phyloP scores from a whole-genome alignment of 2,797 vertebrate species.

The Anas georgica region DNA sequence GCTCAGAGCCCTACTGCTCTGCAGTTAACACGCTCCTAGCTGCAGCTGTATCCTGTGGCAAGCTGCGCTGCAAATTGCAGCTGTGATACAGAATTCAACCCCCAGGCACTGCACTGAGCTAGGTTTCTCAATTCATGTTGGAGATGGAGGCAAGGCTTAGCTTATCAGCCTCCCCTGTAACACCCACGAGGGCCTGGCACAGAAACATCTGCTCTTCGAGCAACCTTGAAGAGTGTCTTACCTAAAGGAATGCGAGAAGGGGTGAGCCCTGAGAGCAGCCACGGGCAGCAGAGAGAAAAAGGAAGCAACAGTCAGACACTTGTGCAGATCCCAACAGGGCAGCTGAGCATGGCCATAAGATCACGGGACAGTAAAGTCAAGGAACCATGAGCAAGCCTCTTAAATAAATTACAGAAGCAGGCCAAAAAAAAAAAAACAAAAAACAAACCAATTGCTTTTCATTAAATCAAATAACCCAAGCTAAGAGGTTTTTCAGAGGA shows the following conservation, averaged over 20 bases:
- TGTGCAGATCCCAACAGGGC: background rate
- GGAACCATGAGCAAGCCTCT: background rate
- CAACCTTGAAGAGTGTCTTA: slow-evolving; percentile 79
- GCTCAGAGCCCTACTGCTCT: no score
- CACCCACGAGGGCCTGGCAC: background rate
- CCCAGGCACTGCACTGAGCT: background rate
- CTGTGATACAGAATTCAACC: background rate
- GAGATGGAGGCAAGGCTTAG: background rate
- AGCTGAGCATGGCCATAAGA: rapidly evolving
- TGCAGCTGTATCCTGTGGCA: background rate
- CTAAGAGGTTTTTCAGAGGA: background rate
- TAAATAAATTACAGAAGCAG: background rate
- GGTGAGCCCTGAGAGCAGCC: slow-evolving; percentile 88
- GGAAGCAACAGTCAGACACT: slow-evolving; percentile 50
- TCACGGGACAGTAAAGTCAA: background rate
- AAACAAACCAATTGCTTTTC: background rate
- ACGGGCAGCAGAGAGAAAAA: slow-evolving; percentile 79
- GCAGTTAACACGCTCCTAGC: background rate
- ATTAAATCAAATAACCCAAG: background rate
- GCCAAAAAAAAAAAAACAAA: background rate
- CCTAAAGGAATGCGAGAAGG: slow-evolving; percentile 97
- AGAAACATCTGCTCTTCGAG: background rate
- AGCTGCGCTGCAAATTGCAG: background rate
- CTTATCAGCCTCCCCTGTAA: background rate
- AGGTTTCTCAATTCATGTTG: background rate